phyloP scores from a whole-genome alignment of 1,140 invertebrate genomes.

The Aricia agestis region DNA sequence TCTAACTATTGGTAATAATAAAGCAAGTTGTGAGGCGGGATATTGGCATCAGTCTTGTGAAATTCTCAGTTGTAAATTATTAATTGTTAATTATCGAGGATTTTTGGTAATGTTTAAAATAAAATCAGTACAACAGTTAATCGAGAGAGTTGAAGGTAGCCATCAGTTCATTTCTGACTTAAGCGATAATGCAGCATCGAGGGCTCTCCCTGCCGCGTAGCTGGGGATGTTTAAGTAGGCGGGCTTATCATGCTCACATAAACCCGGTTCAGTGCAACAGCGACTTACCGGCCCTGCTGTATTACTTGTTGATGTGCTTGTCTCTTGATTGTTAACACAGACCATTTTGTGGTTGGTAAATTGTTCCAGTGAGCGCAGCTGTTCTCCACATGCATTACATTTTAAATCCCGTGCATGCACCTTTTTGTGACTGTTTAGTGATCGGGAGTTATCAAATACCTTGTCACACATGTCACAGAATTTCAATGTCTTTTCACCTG shows the following conservation, averaged over 20 bases:
- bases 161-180: constrained; percentile 74
- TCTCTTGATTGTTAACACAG: constrained; percentile 53
- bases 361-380: constrained; percentile 71
- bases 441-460: constrained; percentile 76
- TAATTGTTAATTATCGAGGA: constrained; percentile 50
- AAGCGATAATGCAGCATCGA: constrained; percentile 69
- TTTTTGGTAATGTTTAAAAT: constrained; percentile 70
- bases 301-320: constrained; percentile 38
- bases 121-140: constrained; percentile 40
- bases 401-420: constrained; percentile 74
- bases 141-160: constrained; percentile 18
- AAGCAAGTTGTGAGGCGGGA: constrained; percentile 76
- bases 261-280: constrained; percentile 67
- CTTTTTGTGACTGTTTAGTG: constrained; percentile 75
- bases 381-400: constrained; percentile 73
- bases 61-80: constrained; percentile 71
- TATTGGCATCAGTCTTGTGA: constrained; percentile 76
- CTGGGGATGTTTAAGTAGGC: constrained; percentile 74
- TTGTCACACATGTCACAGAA: constrained; percentile 76
- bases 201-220: constrained; percentile 59
- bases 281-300: constrained; percentile 41
- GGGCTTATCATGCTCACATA: constrained; percentile 75
- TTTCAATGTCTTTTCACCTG: constrained; percentile 71
- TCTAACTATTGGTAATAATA: constrained; percentile 73
- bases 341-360: constrained; percentile 71